phyloP scores from a whole-genome alignment of 2,113 vertebrate species.

The Macquaria ambigua region DNA sequence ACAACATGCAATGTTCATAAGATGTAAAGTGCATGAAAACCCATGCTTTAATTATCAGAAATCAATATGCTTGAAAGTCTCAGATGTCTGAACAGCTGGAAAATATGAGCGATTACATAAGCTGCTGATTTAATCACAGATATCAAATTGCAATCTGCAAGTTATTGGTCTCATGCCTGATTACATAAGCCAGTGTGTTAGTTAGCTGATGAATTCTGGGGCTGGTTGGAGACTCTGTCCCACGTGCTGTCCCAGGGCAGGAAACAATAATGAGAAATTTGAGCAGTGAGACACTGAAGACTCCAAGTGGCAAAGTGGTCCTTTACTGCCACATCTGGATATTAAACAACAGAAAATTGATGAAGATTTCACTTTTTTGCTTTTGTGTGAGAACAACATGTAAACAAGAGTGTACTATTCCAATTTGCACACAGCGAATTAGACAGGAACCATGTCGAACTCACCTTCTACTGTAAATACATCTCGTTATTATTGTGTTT shows the following conservation, averaged over 20 bases:
- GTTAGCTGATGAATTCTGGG: constrained; percentile 36
- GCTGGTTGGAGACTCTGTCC: constrained; percentile 12
- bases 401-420: not conserved
- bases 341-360: not conserved
- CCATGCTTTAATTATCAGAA: constrained; percentile 17
- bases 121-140: constrained; percentile 69
- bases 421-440: not conserved
- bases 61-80: constrained; percentile 30
- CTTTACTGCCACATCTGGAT: not conserved
- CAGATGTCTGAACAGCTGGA: constrained; percentile 59
- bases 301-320: not conserved
- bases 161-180: constrained; percentile 33
- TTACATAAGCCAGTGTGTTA: constrained; percentile 47
- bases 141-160: constrained; percentile 66
- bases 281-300: not conserved
- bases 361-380: not conserved
- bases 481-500: constrained; percentile 32
- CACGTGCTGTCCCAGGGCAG: constrained; percentile 16
- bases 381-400: not conserved
- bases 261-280: not conserved
- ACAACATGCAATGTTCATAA: not conserved
- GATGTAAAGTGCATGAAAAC: not conserved
- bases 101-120: constrained; percentile 57
- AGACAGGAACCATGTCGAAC: not conserved
- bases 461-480: constrained; percentile 2